Base-by-base conservation (phyloP, 2,797 vertebrate genomes). In the Oreortyx pictus region DNA sequence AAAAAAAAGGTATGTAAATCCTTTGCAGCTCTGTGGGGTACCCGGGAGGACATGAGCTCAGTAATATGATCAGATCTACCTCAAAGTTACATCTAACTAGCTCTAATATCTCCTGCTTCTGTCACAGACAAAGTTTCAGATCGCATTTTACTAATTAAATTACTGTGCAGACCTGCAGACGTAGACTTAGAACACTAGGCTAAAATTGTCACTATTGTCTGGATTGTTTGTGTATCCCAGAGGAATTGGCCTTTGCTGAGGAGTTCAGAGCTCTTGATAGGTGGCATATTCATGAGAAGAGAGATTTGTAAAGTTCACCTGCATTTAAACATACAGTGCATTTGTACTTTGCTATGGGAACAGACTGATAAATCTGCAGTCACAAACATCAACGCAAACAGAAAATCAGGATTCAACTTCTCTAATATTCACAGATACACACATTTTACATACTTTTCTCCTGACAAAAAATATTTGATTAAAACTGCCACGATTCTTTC, bases 171-270 rank as follows among this genome's bases (percentile, higher is more conserved):
- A 13, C 7, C 16, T 65, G 61, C 46, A 35, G 31, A 44, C 49
- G 20, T 23, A 24, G 16, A 19, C 64, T 80, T 39, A n/a, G 39
- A 9, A 54, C 25, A 54, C 18, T 11, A 41, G 62, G 7, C 14
- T 64, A 50, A 29, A 0, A 1, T 3, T 49, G 9, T 46, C 24
- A 57, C n/a, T n/a, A 27, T 31, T 14, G 3, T 74, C 19, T 37
- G 74, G 29, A 24, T 54, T 23, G 16, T 33, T 59, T 74, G 41
- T 49, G 23, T 12, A 56, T 33, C 6, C 4, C 31, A 43, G n/a
- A 60, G 18, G 7, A 76, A 77, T 14, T 62, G 56, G 25, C 7
- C 29, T 33, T 52, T 73, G 16, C 29, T 70, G 27, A 22, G 6
- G n/a, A 91, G 81, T 17, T 56, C 29, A 46, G 8, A 86, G 65